These are phyloP conservation scores for Dunckerocampus dactyliophorus DNA, from an alignment of 2,113 vertebrate genomes.

Conservation along the genomic window DNA sequence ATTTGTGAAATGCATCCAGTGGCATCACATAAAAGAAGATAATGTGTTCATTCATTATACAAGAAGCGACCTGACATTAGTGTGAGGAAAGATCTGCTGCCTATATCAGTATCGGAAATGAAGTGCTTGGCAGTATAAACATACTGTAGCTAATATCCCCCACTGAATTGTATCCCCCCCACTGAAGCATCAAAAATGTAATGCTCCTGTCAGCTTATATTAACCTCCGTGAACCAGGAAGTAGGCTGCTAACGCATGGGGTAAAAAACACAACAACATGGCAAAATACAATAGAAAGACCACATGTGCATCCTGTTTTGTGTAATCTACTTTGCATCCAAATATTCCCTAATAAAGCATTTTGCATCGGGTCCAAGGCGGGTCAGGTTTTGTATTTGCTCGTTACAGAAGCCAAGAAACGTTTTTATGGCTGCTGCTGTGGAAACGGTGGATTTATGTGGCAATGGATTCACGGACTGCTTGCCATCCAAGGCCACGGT, in stretches of 20 bases:
- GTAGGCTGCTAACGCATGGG: not conserved
- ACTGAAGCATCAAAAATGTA: not conserved
- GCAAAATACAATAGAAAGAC: too few relatives aligned
- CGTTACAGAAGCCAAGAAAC: not conserved
- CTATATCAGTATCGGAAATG: too few relatives aligned
- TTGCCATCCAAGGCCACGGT: constrained; percentile 44
- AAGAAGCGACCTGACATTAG: too few relatives aligned
- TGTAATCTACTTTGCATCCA: not conserved
- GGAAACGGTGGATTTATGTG: constrained; percentile 34
- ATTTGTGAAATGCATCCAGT: too few relatives aligned
- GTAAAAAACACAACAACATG: not conserved
- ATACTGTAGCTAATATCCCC: too few relatives aligned
- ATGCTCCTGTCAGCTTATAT: not conserved
- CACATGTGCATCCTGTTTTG: not conserved
- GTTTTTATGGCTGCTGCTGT: constrained; percentile 13
- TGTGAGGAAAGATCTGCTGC: too few relatives aligned
- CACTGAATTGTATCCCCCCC: too few relatives aligned
- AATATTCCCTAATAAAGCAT: not conserved
- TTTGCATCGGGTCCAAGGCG: not conserved
- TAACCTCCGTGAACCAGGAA: not conserved
- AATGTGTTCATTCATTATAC: too few relatives aligned
- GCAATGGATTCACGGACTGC: constrained; percentile 11
- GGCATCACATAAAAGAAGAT: too few relatives aligned
- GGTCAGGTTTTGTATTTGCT: not conserved
- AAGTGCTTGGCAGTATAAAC: too few relatives aligned